These are phyloP conservation scores for Mastomys natalensis DNA, from an alignment of 2,113 vertebrate species.

Conservation along the genomic window DNA sequence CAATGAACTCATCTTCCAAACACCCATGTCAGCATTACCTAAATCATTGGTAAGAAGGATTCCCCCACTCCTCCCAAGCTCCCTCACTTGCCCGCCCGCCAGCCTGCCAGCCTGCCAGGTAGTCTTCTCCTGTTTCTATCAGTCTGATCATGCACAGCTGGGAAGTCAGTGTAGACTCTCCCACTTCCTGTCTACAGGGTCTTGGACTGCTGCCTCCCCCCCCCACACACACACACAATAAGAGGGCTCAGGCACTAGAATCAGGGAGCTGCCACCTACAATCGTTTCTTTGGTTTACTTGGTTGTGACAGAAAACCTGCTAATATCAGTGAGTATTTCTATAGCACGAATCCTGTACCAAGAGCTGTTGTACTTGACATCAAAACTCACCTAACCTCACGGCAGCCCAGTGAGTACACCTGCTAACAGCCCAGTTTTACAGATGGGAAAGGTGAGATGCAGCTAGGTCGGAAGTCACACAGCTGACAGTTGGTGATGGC, in stretches of 20 bases:
- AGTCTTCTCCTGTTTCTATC: not conserved
- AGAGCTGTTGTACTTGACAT: not conserved
- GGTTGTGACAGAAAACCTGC: not conserved
- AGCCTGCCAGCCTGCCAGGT: not conserved
- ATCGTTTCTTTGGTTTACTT: not conserved
- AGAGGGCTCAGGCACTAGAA: not conserved
- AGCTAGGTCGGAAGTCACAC: not conserved
- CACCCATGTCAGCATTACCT: not conserved
- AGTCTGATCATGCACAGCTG: not conserved
- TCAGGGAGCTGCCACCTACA: not conserved
- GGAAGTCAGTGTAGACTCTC: not conserved
- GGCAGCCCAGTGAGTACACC: not conserved
- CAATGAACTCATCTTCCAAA: not conserved
- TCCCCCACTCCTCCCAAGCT: not conserved
- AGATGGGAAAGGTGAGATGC: not conserved
- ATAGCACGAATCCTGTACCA: not conserved
- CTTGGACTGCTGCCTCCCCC: not conserved
- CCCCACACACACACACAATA: no score
- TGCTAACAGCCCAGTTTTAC: not conserved
- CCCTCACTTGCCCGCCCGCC: not conserved
- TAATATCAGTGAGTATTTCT: not conserved
- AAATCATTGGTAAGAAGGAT: not conserved
- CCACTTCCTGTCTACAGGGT: not conserved
- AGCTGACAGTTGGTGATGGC: not conserved
- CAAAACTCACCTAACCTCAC: not conserved